A percentile compares a stretch with the other conserved stretches of the same genome.
phyloP scores from a whole-genome alignment of 2,113 vertebrate species.

The Onychostruthus taczanowskii region DNA sequence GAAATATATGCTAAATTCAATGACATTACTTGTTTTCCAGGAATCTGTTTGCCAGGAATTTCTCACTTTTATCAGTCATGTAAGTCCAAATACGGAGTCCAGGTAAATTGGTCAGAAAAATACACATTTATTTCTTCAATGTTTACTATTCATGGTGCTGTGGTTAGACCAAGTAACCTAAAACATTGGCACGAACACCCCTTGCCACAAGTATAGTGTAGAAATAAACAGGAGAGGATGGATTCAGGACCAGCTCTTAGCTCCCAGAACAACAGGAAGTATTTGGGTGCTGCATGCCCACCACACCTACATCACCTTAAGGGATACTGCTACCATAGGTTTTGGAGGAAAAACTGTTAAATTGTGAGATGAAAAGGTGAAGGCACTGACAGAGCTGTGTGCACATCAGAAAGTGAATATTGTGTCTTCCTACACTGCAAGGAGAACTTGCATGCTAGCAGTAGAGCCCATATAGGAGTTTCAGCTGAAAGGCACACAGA shows the following conservation, averaged over 20 bases:
- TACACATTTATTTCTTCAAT: neutral
- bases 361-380: neutral
- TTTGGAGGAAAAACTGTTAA: neutral
- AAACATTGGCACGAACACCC: neutral
- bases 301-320: neutral
- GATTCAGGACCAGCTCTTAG: too few species aligned
- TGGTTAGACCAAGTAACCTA: neutral
- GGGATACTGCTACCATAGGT: neutral
- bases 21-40: neutral
- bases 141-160: neutral
- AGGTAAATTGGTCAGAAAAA: neutral
- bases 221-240: neutral
- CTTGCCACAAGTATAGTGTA: neutral
- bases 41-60: neutral
- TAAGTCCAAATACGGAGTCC: neutral
- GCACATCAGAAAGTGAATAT: neutral
- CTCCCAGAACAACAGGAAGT: neutral
- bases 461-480: neutral
- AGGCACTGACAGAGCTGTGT: neutral
- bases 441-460: neutral
- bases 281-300: neutral
- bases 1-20: neutral
- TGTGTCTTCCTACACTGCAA: neutral
- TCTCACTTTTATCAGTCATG: neutral
- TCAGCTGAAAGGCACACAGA: neutral